Evolutionary conservation across 2,797 vertebrate genomes (phyloP), one percentile per base, ranked within the genome.

Genomic region (Micrastur ruficollis): DNA sequence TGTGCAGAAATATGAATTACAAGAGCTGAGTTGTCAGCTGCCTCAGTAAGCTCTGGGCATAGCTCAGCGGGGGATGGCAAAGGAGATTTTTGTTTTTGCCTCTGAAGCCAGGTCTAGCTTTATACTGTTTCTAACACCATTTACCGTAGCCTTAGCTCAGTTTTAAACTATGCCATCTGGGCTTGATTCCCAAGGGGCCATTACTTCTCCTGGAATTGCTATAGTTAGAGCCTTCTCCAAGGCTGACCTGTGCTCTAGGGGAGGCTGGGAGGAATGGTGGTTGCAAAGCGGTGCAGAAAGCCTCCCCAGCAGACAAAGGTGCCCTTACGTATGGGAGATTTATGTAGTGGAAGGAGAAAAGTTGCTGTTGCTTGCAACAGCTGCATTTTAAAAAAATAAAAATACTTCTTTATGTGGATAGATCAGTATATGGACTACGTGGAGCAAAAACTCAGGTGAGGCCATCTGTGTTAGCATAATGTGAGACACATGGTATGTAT

Each of bases 131-230:
- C 52, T 93, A 34, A 82, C 59, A 71, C 49, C 56, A 50, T 58
- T 92, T 78, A 89, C n/a, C 65, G 53, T 56, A 92, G 90, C 56
- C 56, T 67, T 79, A 68, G 61, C 53, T 90, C 56, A 85, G 67
- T 85, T 94, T 82, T 92, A 91, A 93, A 74, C 53, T 86, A 13
- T 72, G 44, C 89, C 81, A 79, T 92, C 81, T 95, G 93, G 86
- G 84, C 84, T 67, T 59, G 34, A 50, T 87, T 94, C 92, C 86
- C 79, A 75, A 50, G 58, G 70, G 89, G 10, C 47, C 26, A 2
- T 87, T 96, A 92, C 79, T 94, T 95, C 50, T 90, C 25, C 47
- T 90, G 46, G 34, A 93, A 83, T 58, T 0, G 0, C 29, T 93
- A 3, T 34, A 67, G 27, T 71, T 71, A 12, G 55, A 80, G 44